These are phyloP conservation scores for Colinus virginianus DNA, from an alignment of 2,113 vertebrate species.

Conservation along the genomic window DNA sequence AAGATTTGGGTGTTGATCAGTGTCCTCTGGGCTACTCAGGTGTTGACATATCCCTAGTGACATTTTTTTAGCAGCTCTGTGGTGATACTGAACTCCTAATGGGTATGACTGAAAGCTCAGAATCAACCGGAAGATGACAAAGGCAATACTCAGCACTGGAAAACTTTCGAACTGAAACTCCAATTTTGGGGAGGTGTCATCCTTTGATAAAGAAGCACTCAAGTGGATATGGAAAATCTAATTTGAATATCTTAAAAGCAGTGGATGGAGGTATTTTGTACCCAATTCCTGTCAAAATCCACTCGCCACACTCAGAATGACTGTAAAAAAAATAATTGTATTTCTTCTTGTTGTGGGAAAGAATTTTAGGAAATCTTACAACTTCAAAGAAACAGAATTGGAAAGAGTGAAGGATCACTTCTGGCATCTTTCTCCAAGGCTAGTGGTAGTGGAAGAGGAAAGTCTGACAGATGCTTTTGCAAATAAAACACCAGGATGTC, in stretches of 20 bases:
- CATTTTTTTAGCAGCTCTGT: neutral
- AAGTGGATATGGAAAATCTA: slow-evolving; percentile 1
- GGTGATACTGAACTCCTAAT: neutral
- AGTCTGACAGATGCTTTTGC: neutral
- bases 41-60: neutral
- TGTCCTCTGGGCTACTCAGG: neutral
- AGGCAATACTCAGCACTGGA: neutral
- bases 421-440: neutral
- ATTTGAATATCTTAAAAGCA: neutral
- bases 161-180: neutral
- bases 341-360: neutral
- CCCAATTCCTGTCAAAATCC: neutral
- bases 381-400: neutral
- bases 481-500: slow-evolving; percentile 21
- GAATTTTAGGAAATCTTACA: neutral
- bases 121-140: neutral
- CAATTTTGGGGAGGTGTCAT: neutral
- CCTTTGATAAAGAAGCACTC: neutral
- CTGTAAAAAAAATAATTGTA: neutral
- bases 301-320: slow-evolving; percentile 5
- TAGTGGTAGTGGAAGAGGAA: slow-evolving; percentile 41
- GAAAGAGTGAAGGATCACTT: slow-evolving; percentile 15
- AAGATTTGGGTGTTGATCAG: neutral
- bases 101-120: slow-evolving; percentile 23
- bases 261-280: neutral